Conservation (phyloP, 2,113 vertebrate genomes). For the Xyrauchen texanus region DNA sequence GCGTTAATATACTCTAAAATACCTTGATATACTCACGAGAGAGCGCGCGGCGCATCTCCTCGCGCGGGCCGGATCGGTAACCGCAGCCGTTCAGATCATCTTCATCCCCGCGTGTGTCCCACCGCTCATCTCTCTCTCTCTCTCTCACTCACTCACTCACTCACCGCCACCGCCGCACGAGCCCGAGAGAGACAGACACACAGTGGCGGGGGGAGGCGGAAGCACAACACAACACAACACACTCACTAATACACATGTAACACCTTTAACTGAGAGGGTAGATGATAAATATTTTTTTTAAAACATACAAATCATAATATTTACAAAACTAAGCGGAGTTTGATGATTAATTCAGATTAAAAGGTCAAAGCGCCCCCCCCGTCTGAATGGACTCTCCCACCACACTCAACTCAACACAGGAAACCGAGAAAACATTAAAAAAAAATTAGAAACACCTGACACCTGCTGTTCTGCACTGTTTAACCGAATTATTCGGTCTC, state of each 20-base stretch:
- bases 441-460: too few species aligned
- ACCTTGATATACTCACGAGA: slow-evolving; percentile 7
- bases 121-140: background rate
- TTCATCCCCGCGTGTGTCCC: background rate
- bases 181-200: background rate
- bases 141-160: background rate
- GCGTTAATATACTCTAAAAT: background rate
- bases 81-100: slow-evolving; percentile 24
- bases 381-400: slow-evolving; percentile 9
- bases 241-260: background rate
- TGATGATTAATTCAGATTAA: background rate
- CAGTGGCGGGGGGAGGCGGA: slow-evolving; percentile 15
- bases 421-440: background rate
- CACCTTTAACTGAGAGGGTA: background rate
- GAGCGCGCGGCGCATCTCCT: slow-evolving; percentile 1
- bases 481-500: too few species aligned
- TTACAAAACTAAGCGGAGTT: background rate
- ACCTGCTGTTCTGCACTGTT: too few species aligned
- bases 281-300: background rate
- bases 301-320: background rate
- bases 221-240: background rate
- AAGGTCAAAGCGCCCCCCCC: background rate
- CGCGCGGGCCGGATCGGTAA: background rate
- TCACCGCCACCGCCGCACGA: background rate
- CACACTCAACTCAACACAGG: background rate